A percentile compares a stretch with the other conserved stretches of the same genome.
phyloP scores from a whole-genome alignment of 2,797 vertebrate species.

The Tolypeutes matacus region DNA sequence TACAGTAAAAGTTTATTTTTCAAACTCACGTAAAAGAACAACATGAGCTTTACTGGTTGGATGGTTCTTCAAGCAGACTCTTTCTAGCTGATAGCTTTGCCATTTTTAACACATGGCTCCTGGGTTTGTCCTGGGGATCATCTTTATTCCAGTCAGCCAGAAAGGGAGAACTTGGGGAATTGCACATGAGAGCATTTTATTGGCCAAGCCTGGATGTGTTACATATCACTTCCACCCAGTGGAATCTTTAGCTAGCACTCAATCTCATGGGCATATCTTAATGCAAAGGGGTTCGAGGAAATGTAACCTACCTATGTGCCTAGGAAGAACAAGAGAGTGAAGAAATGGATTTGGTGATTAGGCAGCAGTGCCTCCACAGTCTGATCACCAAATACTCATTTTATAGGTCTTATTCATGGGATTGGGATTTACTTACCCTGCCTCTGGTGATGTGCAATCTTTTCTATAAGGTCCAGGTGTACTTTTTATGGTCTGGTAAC shows the following conservation, averaged over 20 bases:
- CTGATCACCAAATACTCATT: background rate
- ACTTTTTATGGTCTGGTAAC: background rate
- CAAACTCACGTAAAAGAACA: background rate
- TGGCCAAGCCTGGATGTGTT: background rate
- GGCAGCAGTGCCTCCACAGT: background rate
- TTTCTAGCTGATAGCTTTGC: background rate
- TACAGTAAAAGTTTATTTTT: conserved; percentile 60
- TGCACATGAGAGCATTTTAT: background rate
- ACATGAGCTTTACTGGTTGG: conserved; percentile 31
- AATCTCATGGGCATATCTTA: background rate
- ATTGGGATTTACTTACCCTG: no score
- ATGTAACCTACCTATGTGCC: background rate
- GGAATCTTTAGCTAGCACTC: background rate
- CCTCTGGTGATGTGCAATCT: background rate
- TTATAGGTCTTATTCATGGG: background rate
- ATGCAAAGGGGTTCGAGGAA: conserved; percentile 32
- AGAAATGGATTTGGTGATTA: background rate
- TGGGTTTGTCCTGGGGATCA: background rate
- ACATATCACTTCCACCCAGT: background rate
- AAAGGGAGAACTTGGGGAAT: background rate
- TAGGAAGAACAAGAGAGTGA: background rate
- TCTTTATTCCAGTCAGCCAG: background rate
- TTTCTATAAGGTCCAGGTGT: background rate
- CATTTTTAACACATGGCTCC: background rate
- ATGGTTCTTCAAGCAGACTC: background rate